Conservation (phyloP, 1,140 invertebrate species). For the Nebria ingens region DNA sequence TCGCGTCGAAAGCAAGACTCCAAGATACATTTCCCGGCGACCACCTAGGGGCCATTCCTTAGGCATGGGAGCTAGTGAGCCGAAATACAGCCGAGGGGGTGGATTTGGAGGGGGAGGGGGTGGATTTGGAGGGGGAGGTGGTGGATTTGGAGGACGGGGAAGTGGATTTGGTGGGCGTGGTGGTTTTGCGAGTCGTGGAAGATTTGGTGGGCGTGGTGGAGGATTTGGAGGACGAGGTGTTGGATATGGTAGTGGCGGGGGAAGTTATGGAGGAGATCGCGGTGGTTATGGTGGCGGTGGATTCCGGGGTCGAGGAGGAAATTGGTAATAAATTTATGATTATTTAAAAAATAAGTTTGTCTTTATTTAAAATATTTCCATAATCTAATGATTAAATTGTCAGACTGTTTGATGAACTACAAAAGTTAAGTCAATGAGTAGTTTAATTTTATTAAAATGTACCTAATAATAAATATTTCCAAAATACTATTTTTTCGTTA, state of each 20-base stretch:
- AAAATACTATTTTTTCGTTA: too few relatives aligned
- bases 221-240: slow-evolving; percentile 4
- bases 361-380: too few relatives aligned
- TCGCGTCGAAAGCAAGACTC: slow-evolving; percentile 34
- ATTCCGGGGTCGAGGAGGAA: background rate
- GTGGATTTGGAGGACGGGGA: slow-evolving; percentile 17
- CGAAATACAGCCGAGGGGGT: slow-evolving; percentile 30
- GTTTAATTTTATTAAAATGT: too few relatives aligned
- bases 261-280: slow-evolving; percentile 15
- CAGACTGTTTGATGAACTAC: too few relatives aligned
- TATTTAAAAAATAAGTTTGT: background rate
- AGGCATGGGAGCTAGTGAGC: slow-evolving; percentile 25
- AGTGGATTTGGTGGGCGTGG: slow-evolving; percentile 14
- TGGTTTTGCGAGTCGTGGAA: slow-evolving; percentile 14
- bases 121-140: slow-evolving; percentile 17
- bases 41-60: slow-evolving; percentile 33
- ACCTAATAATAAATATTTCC: too few relatives aligned
- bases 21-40: slow-evolving; percentile 35
- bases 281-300: slow-evolving; percentile 16
- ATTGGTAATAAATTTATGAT: background rate
- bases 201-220: slow-evolving; percentile 16
- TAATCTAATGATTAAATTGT: too few relatives aligned
- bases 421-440: too few relatives aligned
- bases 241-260: slow-evolving; percentile 14
- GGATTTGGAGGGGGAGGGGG: slow-evolving; percentile 20